Evolutionary conservation across 2,888 invertebrate species (phyloP).

Genomic region (Prosopocoilus inquinatus): DNA sequence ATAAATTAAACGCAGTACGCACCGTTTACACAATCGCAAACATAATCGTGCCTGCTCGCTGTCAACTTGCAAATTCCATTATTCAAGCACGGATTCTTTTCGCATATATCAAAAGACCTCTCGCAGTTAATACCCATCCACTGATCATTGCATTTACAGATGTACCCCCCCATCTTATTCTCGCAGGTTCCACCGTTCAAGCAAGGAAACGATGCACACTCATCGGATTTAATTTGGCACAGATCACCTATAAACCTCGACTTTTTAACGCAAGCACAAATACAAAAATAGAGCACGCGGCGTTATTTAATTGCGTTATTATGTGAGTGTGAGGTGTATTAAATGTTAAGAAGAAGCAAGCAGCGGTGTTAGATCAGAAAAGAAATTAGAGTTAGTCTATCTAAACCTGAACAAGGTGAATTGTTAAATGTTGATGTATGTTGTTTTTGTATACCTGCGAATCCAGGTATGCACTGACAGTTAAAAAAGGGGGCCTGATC

Average conservation of each 20-base stretch:
- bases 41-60: constrained; percentile 52
- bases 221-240: constrained; percentile 56
- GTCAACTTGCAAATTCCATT: constrained; percentile 60
- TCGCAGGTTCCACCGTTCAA: constrained; percentile 56
- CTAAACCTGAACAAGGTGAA: neutral
- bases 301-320: no score
- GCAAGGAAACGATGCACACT: constrained; percentile 55
- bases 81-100: constrained; percentile 60
- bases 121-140: constrained; percentile 61
- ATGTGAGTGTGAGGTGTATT: no score
- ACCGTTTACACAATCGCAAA: constrained; percentile 59
- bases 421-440: constrained; percentile 5
- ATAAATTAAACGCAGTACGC: neutral
- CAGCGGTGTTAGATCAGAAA: neutral
- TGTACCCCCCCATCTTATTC: constrained; percentile 54
- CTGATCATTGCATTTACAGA: constrained; percentile 58
- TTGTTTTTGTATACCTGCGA: constrained; percentile 51
- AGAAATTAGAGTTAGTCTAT: neutral
- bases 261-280: no score
- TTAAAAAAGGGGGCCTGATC: constrained; percentile 54
- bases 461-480: constrained; percentile 61
- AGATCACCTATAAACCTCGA: constrained; percentile 49
- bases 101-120: constrained; percentile 57
- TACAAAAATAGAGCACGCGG: no score
- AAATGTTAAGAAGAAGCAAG: no score